phyloP scores from a whole-genome alignment of 2,113 vertebrate genomes.

The Riparia riparia region DNA sequence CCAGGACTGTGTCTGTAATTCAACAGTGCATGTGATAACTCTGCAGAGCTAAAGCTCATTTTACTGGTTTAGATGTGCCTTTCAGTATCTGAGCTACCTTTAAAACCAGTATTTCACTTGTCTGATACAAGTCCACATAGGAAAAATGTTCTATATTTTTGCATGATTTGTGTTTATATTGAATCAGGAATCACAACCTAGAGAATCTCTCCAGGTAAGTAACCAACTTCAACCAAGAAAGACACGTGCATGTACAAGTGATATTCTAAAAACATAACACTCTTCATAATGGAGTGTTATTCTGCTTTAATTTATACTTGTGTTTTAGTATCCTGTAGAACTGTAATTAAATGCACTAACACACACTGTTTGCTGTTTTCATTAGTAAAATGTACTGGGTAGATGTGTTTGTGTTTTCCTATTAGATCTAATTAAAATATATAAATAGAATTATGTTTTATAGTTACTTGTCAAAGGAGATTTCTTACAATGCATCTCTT shows the following conservation, averaged over 20 bases:
- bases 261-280: neutral
- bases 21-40: neutral
- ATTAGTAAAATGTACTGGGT: neutral
- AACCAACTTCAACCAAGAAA: neutral
- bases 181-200: neutral
- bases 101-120: neutral
- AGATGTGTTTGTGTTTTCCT: conserved; percentile 27
- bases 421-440: conserved; percentile 49
- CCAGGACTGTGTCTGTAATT: neutral
- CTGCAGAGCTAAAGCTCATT: neutral
- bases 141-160: neutral
- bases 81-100: neutral
- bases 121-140: neutral
- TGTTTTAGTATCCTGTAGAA: conserved; percentile 1
- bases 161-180: neutral
- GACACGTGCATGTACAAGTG: neutral
- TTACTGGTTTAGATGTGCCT: neutral
- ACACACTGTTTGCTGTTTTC: neutral
- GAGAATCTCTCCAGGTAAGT: neutral
- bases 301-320: neutral
- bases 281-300: neutral
- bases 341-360: conserved; percentile 8
- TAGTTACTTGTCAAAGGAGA: conserved; percentile 12
- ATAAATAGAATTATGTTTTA: conserved; percentile 20
- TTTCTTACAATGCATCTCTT: neutral